A percentile compares a stretch with the other conserved stretches of the same genome.
phyloP scores from a whole-genome alignment of 2,113 vertebrate genomes.

The Enhydra lutris region DNA sequence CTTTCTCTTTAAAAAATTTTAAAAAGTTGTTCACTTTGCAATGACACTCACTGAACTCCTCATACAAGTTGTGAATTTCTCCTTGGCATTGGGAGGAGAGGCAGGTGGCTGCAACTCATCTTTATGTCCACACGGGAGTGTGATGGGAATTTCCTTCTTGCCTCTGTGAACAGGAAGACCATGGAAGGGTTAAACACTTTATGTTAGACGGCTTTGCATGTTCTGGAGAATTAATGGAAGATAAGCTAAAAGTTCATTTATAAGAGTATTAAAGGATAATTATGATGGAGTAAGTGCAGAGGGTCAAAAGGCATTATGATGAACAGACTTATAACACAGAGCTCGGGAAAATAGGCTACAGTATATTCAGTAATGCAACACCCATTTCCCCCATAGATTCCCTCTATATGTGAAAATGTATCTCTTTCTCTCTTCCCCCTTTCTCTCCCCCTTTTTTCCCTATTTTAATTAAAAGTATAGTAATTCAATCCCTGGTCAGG shows the following conservation, averaged over 20 bases:
- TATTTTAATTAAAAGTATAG: conserved; percentile 60
- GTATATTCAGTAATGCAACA: conserved; percentile 64
- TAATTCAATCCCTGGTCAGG: conserved; percentile 39
- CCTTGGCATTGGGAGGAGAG: neutral
- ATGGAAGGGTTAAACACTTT: conserved; percentile 85
- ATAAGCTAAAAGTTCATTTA: conserved; percentile 90
- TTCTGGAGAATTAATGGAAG: conserved; percentile 88
- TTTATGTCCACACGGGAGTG: accelerated
- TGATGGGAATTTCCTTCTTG: neutral
- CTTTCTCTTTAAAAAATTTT: neutral
- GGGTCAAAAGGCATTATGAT: conserved; percentile 87
- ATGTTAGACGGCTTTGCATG: conserved; percentile 84
- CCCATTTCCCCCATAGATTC: conserved; percentile 51
- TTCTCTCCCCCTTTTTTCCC: neutral
- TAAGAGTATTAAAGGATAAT: conserved; percentile 93
- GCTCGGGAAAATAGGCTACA: conserved; percentile 82
- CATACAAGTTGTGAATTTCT: neutral
- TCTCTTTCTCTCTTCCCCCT: accelerated
- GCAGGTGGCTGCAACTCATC: neutral
- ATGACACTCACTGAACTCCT: neutral
- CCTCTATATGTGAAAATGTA: neutral
- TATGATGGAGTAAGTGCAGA: conserved; percentile 88
- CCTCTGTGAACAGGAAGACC: conserved; percentile 17
- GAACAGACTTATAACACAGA: conserved; percentile 82
- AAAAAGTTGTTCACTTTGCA: neutral